Percentiles rank a stretch among this genome's conserved stretches.
phyloP scores from a whole-genome alignment of 2,888 invertebrate genomes.

The Dasysyrphus albostriatus region DNA sequence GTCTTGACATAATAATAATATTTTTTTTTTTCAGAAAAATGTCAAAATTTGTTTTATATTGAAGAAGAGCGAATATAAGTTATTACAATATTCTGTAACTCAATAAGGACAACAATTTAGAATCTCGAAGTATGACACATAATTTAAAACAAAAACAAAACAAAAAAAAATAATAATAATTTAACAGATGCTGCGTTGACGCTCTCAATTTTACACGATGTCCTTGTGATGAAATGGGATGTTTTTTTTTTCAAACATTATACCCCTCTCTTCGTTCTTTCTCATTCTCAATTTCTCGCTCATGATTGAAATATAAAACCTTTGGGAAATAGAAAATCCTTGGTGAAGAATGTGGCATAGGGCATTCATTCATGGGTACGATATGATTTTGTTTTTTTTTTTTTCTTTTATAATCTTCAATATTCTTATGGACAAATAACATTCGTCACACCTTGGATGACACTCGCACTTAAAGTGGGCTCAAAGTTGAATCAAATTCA shows the following conservation, averaged over 20 bases:
- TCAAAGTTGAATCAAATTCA: conserved; percentile 63
- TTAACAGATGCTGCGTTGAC: conserved; percentile 57
- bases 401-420: conserved; percentile 36
- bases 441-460: conserved; percentile 72
- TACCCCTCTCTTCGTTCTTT: not conserved
- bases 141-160: conserved; percentile 51
- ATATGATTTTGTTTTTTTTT: conserved; percentile 41
- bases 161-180: conserved; percentile 13
- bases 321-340: conserved; percentile 48
- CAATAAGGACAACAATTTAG: conserved; percentile 69
- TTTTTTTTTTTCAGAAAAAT: conserved; percentile 59
- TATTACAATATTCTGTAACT: conserved; percentile 71
- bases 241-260: not conserved
- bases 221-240: conserved; percentile 20
- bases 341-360: conserved; percentile 51
- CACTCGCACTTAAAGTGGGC: conserved; percentile 61
- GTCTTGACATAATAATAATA: conserved; percentile 50
- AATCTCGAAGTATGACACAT: conserved; percentile 51
- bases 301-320: conserved; percentile 29
- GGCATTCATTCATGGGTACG: conserved; percentile 63
- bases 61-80: conserved; percentile 24
- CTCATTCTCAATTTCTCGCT: not conserved
- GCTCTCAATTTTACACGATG: conserved; percentile 32
- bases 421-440: conserved; percentile 59
- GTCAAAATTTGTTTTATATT: conserved; percentile 59